Conservation (phyloP, 1,140 invertebrate genomes). For the Macrocentrus cingulum region DNA sequence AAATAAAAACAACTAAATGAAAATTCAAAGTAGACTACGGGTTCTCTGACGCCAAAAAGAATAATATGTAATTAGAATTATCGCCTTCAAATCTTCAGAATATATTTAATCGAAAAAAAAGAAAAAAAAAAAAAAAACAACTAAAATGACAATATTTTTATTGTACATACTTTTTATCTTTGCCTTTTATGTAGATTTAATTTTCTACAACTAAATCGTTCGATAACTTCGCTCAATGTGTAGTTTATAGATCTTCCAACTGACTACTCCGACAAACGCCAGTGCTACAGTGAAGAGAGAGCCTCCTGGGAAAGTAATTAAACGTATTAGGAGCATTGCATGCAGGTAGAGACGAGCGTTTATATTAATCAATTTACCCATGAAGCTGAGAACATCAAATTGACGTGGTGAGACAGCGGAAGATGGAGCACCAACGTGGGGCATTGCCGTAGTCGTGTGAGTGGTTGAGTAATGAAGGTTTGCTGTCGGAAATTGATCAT, state of each 20-base stretch:
- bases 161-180: background rate
- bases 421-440: background rate
- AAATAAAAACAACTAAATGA: background rate
- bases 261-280: slow-evolving; percentile 5
- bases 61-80: slow-evolving; percentile 18
- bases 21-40: slow-evolving; percentile 17
- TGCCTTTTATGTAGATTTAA: background rate
- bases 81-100: slow-evolving; percentile 15
- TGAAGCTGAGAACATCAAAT: slow-evolving; percentile 18
- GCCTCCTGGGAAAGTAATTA: slow-evolving; percentile 16
- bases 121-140: background rate
- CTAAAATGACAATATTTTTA: background rate
- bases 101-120: slow-evolving; percentile 17
- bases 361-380: slow-evolving; percentile 7
- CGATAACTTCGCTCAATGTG: slow-evolving; percentile 18
- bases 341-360: background rate
- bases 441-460: slow-evolving; percentile 19
- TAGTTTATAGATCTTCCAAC: slow-evolving; percentile 8
- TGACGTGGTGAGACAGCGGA: background rate
- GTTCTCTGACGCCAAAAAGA: slow-evolving; percentile 9
- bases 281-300: slow-evolving; percentile 11
- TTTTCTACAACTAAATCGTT: slow-evolving; percentile 21
- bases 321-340: background rate
- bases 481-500: background rate
- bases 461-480: background rate